phyloP scores from a whole-genome alignment of 1,140 invertebrate species.

The Halictus rubicundus region DNA sequence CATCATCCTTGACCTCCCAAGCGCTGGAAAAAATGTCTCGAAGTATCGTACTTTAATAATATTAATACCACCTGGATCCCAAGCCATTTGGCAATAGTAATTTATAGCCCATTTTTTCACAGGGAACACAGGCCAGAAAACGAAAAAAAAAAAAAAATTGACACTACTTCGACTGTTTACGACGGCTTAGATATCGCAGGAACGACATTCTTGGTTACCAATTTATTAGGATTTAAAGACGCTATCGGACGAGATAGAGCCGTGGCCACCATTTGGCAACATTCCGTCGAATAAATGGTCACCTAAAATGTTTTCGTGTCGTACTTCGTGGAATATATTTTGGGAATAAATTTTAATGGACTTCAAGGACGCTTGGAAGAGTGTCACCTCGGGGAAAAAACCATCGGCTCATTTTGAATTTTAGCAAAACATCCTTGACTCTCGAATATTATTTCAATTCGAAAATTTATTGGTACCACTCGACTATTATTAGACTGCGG shows the following conservation, averaged over 20 bases:
- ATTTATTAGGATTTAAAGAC: neutral
- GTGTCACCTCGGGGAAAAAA: neutral
- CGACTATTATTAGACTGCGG: no score
- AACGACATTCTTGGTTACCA: neutral
- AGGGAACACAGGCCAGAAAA: neutral
- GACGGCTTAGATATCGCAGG: neutral
- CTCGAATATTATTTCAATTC: no score
- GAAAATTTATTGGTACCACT: no score
- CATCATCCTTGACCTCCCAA: constrained; percentile 43
- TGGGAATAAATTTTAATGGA: neutral
- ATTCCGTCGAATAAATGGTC: neutral
- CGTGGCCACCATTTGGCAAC: neutral
- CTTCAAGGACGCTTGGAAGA: no score
- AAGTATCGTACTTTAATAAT: constrained; percentile 23
- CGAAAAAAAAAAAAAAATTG: neutral
- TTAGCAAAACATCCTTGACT: no score
- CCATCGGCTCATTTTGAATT: no score
- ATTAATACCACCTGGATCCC: neutral
- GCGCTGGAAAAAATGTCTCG: neutral
- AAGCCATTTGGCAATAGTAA: constrained; percentile 3
- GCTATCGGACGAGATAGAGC: neutral
- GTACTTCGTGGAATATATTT: neutral
- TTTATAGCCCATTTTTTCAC: constrained; percentile 13
- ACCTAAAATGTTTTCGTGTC: neutral
- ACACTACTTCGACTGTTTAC: no score